phyloP scores from a whole-genome alignment of 2,888 invertebrate species.

The Caenorhabditis sp. region DNA sequence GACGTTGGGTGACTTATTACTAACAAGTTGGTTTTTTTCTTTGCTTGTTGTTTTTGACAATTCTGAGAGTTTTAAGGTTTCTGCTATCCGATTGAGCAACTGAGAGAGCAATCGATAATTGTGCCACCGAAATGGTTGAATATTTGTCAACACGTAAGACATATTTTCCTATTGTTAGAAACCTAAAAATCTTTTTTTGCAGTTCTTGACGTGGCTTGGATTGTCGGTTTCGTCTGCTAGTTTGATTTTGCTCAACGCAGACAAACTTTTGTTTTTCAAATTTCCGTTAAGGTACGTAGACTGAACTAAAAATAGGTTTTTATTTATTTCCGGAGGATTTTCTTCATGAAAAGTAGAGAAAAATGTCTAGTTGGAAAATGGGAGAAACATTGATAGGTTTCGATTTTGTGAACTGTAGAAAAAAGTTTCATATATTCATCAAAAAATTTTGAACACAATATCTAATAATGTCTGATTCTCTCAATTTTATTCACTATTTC shows the following conservation, averaged over 20 bases:
- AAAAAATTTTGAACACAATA: too few relatives aligned
- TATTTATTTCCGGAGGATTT: too few relatives aligned
- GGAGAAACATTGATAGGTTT: too few relatives aligned
- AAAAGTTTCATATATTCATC: too few relatives aligned
- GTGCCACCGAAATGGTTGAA: constrained; percentile 39
- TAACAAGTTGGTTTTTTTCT: constrained; percentile 53
- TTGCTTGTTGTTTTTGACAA: not conserved
- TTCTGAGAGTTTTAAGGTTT: constrained; percentile 52
- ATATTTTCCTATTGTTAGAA: constrained; percentile 8
- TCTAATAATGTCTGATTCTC: too few relatives aligned
- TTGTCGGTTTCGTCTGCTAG: constrained; percentile 66
- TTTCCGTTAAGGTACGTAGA: constrained; percentile 62
- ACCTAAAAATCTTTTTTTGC: constrained; percentile 24
- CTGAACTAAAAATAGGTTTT: too few relatives aligned
- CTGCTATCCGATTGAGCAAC: constrained; percentile 66
- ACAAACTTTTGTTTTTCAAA: constrained; percentile 68
- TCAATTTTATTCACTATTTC: too few relatives aligned
- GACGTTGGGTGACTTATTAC: constrained; percentile 67
- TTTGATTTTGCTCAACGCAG: constrained; percentile 67
- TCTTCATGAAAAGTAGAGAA: not conserved
- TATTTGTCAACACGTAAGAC: constrained; percentile 34
- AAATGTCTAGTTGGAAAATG: not conserved
- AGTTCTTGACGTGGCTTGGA: constrained; percentile 65
- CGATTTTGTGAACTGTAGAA: too few relatives aligned
- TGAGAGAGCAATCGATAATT: constrained; percentile 40